Conservation (phyloP, 92 coral and sea anemone genomes). For the Anthopleura xanthogrammica region DNA sequence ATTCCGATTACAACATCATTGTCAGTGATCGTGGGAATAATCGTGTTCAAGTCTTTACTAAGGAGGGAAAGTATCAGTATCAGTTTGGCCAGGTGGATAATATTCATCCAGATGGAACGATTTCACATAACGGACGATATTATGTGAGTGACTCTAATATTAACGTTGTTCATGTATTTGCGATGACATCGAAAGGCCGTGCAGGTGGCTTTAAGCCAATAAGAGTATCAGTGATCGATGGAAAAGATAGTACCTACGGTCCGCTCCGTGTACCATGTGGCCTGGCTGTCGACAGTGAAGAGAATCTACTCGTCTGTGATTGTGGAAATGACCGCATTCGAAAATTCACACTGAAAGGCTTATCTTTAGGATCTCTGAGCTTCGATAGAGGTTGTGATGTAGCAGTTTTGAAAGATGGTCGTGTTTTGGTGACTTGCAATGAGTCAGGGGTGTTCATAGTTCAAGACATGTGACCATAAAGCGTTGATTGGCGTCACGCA, state of each 20-base stretch:
- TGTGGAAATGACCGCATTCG: constrained; percentile 33
- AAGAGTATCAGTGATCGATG: constrained; percentile 5
- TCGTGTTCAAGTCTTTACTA: constrained; percentile 8
- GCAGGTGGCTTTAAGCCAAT: neutral
- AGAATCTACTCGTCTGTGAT: constrained; percentile 38
- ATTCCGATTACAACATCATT: neutral
- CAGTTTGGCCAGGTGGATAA: neutral
- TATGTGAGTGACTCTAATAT: neutral
- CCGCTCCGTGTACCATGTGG: constrained; percentile 16
- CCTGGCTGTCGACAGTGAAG: constrained; percentile 25
- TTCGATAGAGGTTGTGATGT: neutral
- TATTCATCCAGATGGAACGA: neutral
- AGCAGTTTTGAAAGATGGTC: constrained; percentile 18
- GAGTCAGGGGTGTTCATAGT: constrained; percentile 1
- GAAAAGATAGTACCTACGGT: neutral
- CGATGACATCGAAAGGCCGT: neutral
- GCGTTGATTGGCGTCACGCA: neutral
- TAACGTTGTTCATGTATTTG: constrained; percentile 8
- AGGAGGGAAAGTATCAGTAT: constrained; percentile 9
- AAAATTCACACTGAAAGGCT: constrained; percentile 39
- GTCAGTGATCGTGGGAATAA: constrained; percentile 3
- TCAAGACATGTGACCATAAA: neutral
- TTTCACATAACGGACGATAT: constrained; percentile 5
- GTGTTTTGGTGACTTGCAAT: neutral
- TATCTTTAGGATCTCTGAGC: constrained; percentile 23